Evolutionary conservation across 2,888 invertebrate genomes (phyloP).

Genomic region (Lydus trimaculatus): DNA sequence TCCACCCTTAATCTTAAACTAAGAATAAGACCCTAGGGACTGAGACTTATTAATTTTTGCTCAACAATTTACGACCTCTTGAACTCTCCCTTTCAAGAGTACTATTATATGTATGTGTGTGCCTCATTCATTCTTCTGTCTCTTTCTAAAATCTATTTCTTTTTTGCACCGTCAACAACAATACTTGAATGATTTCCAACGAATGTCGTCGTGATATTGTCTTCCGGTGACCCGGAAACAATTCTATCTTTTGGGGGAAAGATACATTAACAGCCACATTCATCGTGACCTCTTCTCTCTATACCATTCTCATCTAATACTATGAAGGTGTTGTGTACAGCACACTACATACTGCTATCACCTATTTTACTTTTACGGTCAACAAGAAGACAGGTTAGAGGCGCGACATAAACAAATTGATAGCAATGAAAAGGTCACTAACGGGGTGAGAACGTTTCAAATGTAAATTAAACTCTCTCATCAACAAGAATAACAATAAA

Average conservation of each 20-base stretch:
- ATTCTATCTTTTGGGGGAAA: no score
- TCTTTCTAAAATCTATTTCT: no score
- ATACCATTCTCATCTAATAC: not conserved
- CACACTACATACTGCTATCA: not conserved
- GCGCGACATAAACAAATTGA: constrained; percentile 21
- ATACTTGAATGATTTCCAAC: not conserved
- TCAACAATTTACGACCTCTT: constrained; percentile 4
- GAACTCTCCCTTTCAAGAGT: not conserved
- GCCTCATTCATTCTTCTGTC: not conserved
- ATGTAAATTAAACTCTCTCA: not conserved
- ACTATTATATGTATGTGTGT: no score
- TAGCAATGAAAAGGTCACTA: constrained; percentile 14
- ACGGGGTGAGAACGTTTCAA: not conserved
- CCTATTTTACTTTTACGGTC: constrained; percentile 21
- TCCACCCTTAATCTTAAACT: constrained; percentile 19
- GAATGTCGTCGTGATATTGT: not conserved
- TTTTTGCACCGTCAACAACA: not conserved
- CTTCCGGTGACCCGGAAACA: constrained; percentile 25
- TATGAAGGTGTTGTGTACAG: not conserved
- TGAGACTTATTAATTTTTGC: constrained; percentile 16
- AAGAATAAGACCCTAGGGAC: constrained; percentile 15
- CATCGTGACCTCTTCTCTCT: not conserved
- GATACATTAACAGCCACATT: not conserved
- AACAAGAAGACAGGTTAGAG: constrained; percentile 23
- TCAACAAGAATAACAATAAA: not conserved